phyloP scores from a whole-genome alignment of 1,140 invertebrate genomes.

The Hypsibius dujardini region DNA sequence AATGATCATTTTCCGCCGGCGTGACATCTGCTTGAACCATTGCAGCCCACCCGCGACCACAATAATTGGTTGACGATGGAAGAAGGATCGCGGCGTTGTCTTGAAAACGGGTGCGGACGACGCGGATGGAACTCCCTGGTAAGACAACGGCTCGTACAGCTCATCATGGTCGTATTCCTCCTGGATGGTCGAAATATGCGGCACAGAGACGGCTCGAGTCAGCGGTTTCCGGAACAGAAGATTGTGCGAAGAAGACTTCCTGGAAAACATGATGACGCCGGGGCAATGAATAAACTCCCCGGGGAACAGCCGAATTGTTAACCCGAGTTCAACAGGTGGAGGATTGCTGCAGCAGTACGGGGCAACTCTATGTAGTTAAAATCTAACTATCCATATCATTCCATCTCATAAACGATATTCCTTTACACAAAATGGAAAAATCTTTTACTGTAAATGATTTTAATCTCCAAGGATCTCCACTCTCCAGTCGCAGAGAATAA shows the following conservation, averaged over 20 bases:
- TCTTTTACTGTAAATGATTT: too few relatives aligned
- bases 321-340: too few relatives aligned
- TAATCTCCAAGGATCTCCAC: too few relatives aligned
- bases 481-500: too few relatives aligned
- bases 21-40: background rate
- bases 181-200: background rate
- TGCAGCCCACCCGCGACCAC: background rate
- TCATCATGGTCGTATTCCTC: conserved; percentile 2
- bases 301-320: background rate
- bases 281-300: background rate
- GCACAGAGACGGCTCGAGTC: background rate
- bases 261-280: background rate
- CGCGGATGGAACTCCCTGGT: too few relatives aligned
- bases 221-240: conserved; percentile 1
- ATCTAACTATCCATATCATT: too few relatives aligned
- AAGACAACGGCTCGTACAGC: background rate
- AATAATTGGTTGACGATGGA: background rate
- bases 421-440: too few relatives aligned
- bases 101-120: conserved; percentile 2
- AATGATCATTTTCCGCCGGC: background rate
- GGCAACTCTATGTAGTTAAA: too few relatives aligned
- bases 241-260: conserved; percentile 8
- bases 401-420: too few relatives aligned
- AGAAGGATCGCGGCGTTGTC: background rate
- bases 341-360: too few relatives aligned